Percentiles rank a stretch among this genome's conserved stretches.
These are phyloP conservation scores for Cyclargus thomasi DNA, from an alignment of 1,140 invertebrate genomes.

Conservation along the genomic window DNA sequence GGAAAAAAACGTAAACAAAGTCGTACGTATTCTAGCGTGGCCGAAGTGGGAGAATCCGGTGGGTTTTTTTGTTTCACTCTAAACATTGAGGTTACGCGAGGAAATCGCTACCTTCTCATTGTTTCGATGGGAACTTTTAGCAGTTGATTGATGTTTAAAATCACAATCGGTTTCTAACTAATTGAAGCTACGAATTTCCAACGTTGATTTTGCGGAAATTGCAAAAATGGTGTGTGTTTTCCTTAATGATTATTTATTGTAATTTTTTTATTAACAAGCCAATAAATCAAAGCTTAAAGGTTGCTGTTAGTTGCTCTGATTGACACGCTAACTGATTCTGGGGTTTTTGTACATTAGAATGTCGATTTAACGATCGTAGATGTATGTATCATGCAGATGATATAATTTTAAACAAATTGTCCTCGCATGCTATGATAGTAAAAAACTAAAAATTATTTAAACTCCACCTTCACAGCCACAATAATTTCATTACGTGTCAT, in stretches of 20 bases:
- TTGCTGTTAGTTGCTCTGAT: background rate
- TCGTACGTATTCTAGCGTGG: slow-evolving; percentile 40
- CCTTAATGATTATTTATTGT: no score
- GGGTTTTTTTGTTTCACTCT: slow-evolving; percentile 47
- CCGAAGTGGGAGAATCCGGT: slow-evolving; percentile 51
- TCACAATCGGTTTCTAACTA: background rate
- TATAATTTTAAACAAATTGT: no score
- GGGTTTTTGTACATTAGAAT: background rate
- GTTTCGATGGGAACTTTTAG: slow-evolving; percentile 22
- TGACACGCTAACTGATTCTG: slow-evolving; percentile 15
- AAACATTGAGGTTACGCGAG: slow-evolving; percentile 36
- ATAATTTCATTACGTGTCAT: no score
- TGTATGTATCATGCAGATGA: no score
- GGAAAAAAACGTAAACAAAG: slow-evolving; percentile 61
- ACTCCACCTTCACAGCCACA: no score
- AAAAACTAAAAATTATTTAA: no score
- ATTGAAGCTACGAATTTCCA: background rate
- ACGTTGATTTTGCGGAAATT: background rate
- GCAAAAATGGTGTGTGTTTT: no score
- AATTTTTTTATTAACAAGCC: background rate
- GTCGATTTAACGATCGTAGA: no score
- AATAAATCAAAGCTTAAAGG: background rate
- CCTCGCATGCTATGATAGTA: no score
- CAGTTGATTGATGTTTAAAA: background rate
- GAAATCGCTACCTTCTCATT: slow-evolving; percentile 34